Conservation (phyloP, 2,797 vertebrate genomes). For the Petrocephalus schoutedeni region DNA sequence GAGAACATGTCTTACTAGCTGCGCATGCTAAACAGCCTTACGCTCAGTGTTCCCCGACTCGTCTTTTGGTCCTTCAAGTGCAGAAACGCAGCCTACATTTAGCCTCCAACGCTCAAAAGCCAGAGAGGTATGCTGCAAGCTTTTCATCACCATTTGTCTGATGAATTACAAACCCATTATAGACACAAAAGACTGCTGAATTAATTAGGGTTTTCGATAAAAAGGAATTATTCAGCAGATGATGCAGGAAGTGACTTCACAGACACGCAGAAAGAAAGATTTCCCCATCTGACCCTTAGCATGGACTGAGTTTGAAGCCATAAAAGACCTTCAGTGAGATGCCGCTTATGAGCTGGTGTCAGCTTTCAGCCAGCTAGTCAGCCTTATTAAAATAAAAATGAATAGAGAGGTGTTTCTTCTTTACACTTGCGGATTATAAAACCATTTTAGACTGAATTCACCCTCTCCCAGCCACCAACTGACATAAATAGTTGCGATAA, state of each 20-base stretch:
- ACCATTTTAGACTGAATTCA: neutral
- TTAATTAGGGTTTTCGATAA: constrained; percentile 18
- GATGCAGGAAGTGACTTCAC: constrained; percentile 21
- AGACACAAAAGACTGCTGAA: constrained; percentile 9
- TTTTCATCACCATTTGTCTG: constrained; percentile 17
- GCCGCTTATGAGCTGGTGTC: neutral
- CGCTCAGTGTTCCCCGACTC: neutral
- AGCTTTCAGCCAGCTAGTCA: neutral
- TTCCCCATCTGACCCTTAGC: neutral
- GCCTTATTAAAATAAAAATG: neutral
- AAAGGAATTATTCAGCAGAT: constrained; percentile 16
- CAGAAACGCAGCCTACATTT: neutral
- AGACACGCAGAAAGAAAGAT: neutral
- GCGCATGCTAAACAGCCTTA: neutral
- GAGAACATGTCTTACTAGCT: neutral
- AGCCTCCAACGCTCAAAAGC: neutral
- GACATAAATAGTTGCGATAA: neutral
- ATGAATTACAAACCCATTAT: constrained; percentile 35
- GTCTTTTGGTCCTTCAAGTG: neutral
- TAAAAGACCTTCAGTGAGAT: neutral
- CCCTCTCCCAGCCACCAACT: neutral
- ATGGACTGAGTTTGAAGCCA: neutral
- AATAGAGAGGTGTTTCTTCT: neutral
- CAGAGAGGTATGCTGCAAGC: neutral
- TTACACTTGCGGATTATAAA: neutral